Conservation (phyloP, 2,797 vertebrate species). For the Danio albolineatus region DNA sequence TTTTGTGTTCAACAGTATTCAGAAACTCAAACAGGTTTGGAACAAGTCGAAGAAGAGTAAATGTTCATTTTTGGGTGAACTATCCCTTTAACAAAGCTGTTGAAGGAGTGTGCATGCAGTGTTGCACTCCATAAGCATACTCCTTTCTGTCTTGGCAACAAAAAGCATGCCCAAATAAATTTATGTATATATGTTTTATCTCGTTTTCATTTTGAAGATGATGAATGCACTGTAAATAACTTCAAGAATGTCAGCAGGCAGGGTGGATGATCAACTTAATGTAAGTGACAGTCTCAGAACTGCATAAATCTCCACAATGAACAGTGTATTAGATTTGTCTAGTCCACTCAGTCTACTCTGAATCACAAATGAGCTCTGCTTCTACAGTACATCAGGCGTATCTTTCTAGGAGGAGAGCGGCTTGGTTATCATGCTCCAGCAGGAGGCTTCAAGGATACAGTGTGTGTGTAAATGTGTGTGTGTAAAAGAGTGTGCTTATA, state of each 20-base stretch:
- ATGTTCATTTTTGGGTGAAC: too few relatives aligned
- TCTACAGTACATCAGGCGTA: conserved; percentile 33
- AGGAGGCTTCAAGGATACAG: background rate
- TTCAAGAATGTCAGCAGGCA: background rate
- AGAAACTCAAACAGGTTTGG: too few relatives aligned
- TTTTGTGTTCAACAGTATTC: too few relatives aligned
- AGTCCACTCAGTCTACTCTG: conserved; percentile 16
- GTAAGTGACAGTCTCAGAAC: background rate
- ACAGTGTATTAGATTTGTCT: background rate
- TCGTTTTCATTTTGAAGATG: background rate
- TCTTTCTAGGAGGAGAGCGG: background rate
- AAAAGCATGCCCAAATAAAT: background rate
- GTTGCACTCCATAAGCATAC: background rate
- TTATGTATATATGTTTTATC: background rate
- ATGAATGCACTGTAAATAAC: conserved; percentile 34
- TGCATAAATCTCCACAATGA: conserved; percentile 20
- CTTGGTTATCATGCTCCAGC: conserved; percentile 38
- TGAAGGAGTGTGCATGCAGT: too few relatives aligned
- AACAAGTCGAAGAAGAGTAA: too few relatives aligned
- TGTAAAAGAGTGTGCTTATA: background rate
- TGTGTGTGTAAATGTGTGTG: conserved; percentile 32
- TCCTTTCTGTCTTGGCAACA: background rate
- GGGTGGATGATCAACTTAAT: background rate
- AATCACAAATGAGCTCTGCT: conserved; percentile 33
- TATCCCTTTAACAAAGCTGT: too few relatives aligned